Evolutionary conservation across 1,140 invertebrate genomes (phyloP), one percentile per base, ranked within the genome.

Genomic region (Solenopsis invicta): DNA sequence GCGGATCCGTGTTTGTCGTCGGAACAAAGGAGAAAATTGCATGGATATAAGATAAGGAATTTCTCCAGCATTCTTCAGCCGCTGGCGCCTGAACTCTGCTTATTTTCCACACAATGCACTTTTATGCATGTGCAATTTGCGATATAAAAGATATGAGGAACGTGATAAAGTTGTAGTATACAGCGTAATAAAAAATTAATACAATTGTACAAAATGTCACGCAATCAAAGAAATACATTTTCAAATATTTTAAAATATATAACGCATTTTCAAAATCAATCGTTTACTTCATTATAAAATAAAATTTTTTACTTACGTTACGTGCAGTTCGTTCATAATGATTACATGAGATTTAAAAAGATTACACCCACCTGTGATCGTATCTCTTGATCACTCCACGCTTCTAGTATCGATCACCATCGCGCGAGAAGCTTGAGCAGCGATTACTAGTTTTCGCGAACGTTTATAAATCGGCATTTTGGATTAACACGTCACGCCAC

Each of bases 11-110:
- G 69, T 84, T 84, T 75, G 69, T 84, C 69, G 69, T 74, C 80
- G 80, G 80, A 74, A 84, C 69, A 84, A 82, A 82, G 80, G 54
- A 45, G 80, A 74, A 84, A 84, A 84, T 75, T 84, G 80, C 69
- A 61, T 75, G 80, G 56, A 84, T 75, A 75, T 84, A 50, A 75
- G 80, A 84, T 74, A 84, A 75, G 80, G 45, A 84, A 84, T 84
- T 84, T 61, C 54, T 74, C 24, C 13, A 8, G 56, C 66, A 45
- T 74, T 84, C 41, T 61, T 59, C 52, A 72, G 41, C 41, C 66
- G 37, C 52, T 45, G 29, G 29, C 62, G 41, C 45, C 37, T 72
- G 37, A 48, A 59, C 66, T 56, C 24, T 18, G 24, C 66, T 74
- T 82, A 74, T 82, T 82, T 82, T 74, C 54, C 41, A 72, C 52